Conservation (phyloP, 2,113 vertebrate species). For the Panurus biarmicus region DNA sequence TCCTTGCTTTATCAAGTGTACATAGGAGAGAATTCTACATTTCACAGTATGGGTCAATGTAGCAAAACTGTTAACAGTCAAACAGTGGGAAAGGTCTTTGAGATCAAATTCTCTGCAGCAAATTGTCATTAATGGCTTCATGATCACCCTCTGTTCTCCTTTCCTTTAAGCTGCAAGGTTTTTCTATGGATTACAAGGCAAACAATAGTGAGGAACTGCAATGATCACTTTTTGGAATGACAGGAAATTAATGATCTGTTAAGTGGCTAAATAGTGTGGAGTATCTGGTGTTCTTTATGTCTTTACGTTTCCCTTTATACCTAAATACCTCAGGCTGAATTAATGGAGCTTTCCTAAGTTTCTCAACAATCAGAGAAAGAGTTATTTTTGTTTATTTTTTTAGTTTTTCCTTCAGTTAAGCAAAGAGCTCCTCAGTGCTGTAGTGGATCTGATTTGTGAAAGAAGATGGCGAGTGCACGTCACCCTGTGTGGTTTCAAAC, state of each 20-base stretch:
- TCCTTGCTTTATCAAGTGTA: not conserved
- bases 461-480: not conserved
- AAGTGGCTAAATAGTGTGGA: not conserved
- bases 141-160: not conserved
- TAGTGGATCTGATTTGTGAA: not conserved
- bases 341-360: not conserved
- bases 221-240: not conserved
- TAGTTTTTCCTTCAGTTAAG: not conserved
- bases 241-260: not conserved
- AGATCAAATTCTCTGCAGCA: not conserved
- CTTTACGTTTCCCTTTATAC: not conserved
- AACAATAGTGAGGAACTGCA: not conserved
- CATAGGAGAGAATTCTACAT: not conserved
- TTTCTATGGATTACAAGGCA: not conserved
- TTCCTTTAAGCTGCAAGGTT: not conserved
- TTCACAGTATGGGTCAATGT: not conserved
- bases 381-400: not conserved
- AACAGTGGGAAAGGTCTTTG: not conserved
- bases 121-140: not conserved
- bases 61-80: not conserved
- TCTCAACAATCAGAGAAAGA: not conserved
- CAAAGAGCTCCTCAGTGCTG: not conserved
- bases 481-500: not conserved
- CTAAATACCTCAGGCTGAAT: not conserved
- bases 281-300: not conserved